Percentiles rank a stretch among this genome's conserved stretches.
Conservation (phyloP, 1,140 invertebrate species). For the Helicoverpa zea region DNA sequence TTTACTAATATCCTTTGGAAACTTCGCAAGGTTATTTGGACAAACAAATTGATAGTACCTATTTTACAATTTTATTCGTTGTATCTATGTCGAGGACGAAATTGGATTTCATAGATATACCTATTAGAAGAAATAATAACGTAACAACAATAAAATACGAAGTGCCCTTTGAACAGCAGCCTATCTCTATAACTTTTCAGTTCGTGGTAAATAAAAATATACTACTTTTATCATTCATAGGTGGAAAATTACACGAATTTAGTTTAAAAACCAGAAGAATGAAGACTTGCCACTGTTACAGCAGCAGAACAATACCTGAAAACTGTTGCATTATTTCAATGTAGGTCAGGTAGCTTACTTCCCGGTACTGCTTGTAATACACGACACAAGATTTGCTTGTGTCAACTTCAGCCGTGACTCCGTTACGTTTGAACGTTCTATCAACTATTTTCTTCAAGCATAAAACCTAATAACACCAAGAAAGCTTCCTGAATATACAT, state of each 20-base stretch:
- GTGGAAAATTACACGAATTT: background rate
- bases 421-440: background rate
- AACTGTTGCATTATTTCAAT: background rate
- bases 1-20: slow-evolving; percentile 3
- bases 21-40: slow-evolving; percentile 2
- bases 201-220: too few species aligned
- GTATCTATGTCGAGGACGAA: slow-evolving; percentile 4
- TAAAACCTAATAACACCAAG: too few species aligned
- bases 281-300: background rate
- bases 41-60: slow-evolving; percentile 2
- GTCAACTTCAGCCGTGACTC: background rate
- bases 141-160: too few species aligned
- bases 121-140: too few species aligned
- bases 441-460: background rate
- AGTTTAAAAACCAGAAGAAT: background rate
- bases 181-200: too few species aligned
- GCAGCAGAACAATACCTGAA: slow-evolving; percentile 1
- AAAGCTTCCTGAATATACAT: background rate
- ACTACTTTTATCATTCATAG: too few species aligned
- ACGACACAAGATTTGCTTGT: slow-evolving; percentile 14
- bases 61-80: background rate
- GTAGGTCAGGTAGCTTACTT: slow-evolving; percentile 31
- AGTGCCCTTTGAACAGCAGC: too few species aligned
- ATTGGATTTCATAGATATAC: background rate
- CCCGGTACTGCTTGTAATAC: background rate